A percentile compares a stretch with the other conserved stretches of the same genome.
Conservation (phyloP, 2,113 vertebrate species). For the Peromyscus maniculatus region DNA sequence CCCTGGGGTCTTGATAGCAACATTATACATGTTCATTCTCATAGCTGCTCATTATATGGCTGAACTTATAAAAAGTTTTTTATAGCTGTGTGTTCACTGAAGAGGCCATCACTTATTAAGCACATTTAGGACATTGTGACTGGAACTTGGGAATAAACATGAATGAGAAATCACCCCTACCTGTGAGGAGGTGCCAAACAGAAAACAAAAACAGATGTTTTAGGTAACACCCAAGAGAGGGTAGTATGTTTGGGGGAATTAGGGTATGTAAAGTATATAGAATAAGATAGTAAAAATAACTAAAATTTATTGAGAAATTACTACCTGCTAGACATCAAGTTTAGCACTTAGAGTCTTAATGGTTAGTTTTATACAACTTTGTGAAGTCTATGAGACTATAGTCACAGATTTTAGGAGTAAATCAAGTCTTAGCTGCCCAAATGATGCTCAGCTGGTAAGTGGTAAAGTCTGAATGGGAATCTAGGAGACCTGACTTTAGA, state of each 20-base stretch:
- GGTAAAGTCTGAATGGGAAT: background rate
- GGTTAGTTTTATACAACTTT: background rate
- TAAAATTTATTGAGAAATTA: background rate
- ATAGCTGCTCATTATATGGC: background rate
- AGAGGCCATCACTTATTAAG: background rate
- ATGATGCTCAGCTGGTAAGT: background rate
- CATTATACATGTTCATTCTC: background rate
- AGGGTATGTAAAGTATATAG: background rate
- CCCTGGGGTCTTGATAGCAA: background rate
- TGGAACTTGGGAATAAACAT: background rate
- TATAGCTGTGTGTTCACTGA: background rate
- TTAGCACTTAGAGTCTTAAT: background rate
- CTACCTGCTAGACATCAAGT: background rate
- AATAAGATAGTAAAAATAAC: background rate
- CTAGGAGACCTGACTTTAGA: background rate
- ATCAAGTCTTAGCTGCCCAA: background rate
- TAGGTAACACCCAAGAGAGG: background rate
- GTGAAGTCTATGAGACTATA: background rate
- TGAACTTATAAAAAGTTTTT: background rate
- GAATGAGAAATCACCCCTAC: background rate
- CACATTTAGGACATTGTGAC: background rate
- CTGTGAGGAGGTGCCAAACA: background rate
- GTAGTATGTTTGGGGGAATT: background rate
- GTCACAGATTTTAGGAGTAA: background rate
- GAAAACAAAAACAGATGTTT: background rate